phyloP scores from a whole-genome alignment of 2,797 vertebrate genomes.

The Varecia variegata region DNA sequence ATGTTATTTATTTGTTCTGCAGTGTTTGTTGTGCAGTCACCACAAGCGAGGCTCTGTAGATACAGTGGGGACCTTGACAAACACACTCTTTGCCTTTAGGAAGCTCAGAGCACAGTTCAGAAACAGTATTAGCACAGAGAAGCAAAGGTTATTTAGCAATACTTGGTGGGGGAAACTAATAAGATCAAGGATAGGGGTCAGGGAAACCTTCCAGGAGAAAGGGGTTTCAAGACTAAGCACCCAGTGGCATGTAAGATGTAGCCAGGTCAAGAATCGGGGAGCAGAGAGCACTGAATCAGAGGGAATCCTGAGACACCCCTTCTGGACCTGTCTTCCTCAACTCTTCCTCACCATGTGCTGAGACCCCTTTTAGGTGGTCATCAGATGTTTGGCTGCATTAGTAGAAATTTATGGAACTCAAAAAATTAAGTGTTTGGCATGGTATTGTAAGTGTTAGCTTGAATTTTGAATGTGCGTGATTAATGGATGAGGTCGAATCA shows the following conservation, averaged over 20 bases:
- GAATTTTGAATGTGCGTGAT: not conserved
- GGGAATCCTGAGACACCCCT: not conserved
- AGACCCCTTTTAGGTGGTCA: not conserved
- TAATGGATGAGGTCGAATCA: not conserved
- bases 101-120: not conserved
- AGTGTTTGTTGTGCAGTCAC: conserved; percentile 36
- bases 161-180: not conserved
- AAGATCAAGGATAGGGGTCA: not conserved
- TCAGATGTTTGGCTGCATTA: not conserved
- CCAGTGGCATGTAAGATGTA: not conserved
- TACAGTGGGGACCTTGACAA: not conserved
- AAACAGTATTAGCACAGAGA: not conserved
- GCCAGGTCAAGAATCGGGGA: not conserved
- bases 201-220: not conserved
- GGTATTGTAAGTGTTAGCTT: not conserved
- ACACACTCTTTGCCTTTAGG: conserved; percentile 13
- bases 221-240: not conserved
- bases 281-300: not conserved
- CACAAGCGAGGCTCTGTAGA: not conserved
- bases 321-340: not conserved
- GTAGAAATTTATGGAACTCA: not conserved
- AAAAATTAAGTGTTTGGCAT: not conserved
- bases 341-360: not conserved
- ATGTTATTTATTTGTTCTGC: conserved; percentile 54
- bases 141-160: not conserved